These are phyloP conservation scores for Capromys pilorides DNA, from an alignment of 2,797 vertebrate species.

Conservation along the genomic window DNA sequence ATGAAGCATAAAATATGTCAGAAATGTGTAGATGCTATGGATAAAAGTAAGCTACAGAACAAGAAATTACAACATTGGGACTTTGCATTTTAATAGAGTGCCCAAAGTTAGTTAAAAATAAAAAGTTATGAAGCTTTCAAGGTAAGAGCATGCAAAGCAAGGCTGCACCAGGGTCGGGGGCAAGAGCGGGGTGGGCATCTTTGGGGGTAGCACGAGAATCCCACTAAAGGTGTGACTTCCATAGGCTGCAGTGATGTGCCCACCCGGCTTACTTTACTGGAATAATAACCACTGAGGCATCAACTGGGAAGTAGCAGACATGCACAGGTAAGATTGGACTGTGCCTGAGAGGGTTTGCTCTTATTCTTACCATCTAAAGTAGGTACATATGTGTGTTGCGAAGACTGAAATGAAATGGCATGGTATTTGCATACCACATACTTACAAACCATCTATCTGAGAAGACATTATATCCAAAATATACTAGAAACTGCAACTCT, in stretches of 20 bases:
- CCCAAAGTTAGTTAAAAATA: not conserved
- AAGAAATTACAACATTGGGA: not conserved
- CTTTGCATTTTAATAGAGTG: not conserved
- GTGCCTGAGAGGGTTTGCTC: not conserved
- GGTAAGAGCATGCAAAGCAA: not conserved
- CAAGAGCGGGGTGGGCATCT: not conserved
- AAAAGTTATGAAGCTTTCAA: not conserved
- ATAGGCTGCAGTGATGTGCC: not conserved
- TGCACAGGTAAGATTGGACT: not conserved
- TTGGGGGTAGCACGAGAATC: not conserved
- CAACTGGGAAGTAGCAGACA: not conserved
- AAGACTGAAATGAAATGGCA: not conserved
- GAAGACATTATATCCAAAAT: not conserved
- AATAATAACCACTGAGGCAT: not conserved
- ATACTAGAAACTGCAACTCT: not conserved
- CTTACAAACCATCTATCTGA: not conserved
- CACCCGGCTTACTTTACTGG: not conserved
- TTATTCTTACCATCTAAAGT: slow-evolving; percentile 35
- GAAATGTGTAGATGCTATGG: not conserved
- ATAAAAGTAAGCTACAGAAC: not conserved
- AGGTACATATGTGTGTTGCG: not conserved
- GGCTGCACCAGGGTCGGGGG: not conserved
- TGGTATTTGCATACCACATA: not conserved
- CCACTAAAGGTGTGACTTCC: not conserved
- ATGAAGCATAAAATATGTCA: slow-evolving; percentile 4